Evolutionary conservation across 2,888 invertebrate genomes (phyloP), one percentile per base, ranked within the genome.

Genomic region (Eutolmus rufibarbis): DNA sequence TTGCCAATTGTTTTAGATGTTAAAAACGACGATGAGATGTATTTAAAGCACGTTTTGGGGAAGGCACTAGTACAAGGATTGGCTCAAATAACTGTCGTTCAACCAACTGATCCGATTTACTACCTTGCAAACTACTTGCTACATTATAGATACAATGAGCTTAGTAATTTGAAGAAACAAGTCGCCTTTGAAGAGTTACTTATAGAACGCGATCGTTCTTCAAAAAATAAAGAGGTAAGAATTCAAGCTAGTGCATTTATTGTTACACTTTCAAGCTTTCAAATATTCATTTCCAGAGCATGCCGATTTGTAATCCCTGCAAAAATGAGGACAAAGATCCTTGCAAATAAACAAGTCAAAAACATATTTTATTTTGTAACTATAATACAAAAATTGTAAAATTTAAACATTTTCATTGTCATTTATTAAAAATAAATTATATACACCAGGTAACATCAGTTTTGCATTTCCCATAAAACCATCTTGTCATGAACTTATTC

Each of bases 381-480:
- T 14, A 46, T 19, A 56, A 81, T 51, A 56, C 51, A 51, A 23
- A 51, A 16, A 81, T 81, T 28, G 28, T 56, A 82, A 57, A 14
- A 46, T 46, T 14, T 14, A 56, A 82, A 57, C 40, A 40, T 12
- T 5, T 82, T 9, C 3, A 37, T 51, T 16, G 40, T 37, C 37
- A 23, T 16, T 56, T n/a, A 8, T 66, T 77, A 0, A 2, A 66
- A 23, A 28, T 31, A 23, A 74, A 34, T 87, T 28, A 82, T 34
- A 57, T n/a, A 23, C 98, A 98, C 97, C 98, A 98, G 43, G 95
- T 94, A 4, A 92, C 89, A 90, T 98, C 97, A 88, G 94, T 93
- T 89, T 95, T 93, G 91, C 98, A 99, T 93, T 98, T 98, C 81
- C 96, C 97, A 92, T 96, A 95, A 92, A 96, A 98, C 98, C 98